Base-by-base conservation (phyloP, 92 coral and sea anemone genomes). In the Palythoa heliodiscus region DNA sequence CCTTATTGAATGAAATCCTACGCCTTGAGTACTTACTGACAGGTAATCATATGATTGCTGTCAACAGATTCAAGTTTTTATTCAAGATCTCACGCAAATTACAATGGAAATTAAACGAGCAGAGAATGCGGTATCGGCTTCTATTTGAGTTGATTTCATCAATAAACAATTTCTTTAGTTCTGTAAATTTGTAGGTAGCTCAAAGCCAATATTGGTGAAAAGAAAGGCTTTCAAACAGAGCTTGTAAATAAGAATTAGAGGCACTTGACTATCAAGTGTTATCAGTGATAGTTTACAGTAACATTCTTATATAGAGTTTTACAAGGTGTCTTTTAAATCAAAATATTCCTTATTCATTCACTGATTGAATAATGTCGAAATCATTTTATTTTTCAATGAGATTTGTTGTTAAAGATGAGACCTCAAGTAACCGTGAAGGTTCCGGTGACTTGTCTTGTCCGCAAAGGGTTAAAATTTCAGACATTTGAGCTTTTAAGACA, bases 11-110 rank as follows among this genome's bases (percentile, higher is more conserved):
- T 43, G 50, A 43, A 43, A 43, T 43, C 7, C 50, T 43, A 5
- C 50, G 7, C 50, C 50, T 43, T 43, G 50, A 5, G 50, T 43
- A 5, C 6, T 43, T 25, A 17, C 22, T 22, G 63, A 23, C 19
- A 17, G 52, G 57, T 40, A 19, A 43, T 38, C 52, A 9, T 82
- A 29, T 66, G 8, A n/a, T 52, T 2, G 22, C 53, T 57, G 40
- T 52, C 74, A 70, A 52, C 89, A 95, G 98, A 95, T 95, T 63
- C 98, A 94, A 90, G 95, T 93, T 29, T 95, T 95, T 78, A 95
- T 95, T 19, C 98, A 95, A 87, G 98, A 95, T 67, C 89, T 95
- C 82, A 94, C 98, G 11, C 98, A 95, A 66, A 95, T 95, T 40
- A 94, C 96, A 7, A 87, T 71, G 89, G 98, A 95, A 22, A 95